Conservation (phyloP, 2,888 invertebrate species). For the Tetragonisca angustula region DNA sequence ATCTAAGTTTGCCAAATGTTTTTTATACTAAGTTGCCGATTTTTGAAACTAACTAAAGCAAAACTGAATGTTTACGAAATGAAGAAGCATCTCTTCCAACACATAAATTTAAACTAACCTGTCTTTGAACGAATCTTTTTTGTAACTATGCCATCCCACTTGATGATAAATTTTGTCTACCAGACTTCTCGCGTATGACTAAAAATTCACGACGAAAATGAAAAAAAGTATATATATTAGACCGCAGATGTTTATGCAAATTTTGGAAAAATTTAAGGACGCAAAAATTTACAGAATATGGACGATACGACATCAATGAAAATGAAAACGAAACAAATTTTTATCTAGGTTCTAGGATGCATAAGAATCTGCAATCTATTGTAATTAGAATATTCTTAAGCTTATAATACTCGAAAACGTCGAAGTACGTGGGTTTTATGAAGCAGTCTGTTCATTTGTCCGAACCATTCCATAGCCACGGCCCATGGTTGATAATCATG, state of each 20-base stretch:
- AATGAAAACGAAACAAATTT: no score
- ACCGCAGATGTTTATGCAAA: no score
- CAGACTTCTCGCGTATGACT: constrained; percentile 40
- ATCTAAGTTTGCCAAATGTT: no score
- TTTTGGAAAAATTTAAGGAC: no score
- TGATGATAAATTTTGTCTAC: constrained; percentile 39
- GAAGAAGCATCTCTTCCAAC: not conserved
- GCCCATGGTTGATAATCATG: constrained; percentile 66
- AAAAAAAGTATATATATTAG: no score
- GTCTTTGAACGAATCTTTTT: constrained; percentile 30
- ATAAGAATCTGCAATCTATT: not conserved
- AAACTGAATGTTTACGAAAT: not conserved
- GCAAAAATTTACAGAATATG: no score
- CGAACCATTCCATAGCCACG: constrained; percentile 64
- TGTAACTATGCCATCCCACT: constrained; percentile 26
- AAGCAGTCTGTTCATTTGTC: constrained; percentile 60
- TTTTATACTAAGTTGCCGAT: no score
- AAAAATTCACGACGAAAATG: not conserved
- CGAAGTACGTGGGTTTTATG: constrained; percentile 24
- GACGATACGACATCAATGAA: no score
- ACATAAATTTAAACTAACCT: constrained; percentile 48
- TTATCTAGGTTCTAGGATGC: not conserved
- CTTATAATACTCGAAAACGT: constrained; percentile 35
- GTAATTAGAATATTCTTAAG: not conserved
- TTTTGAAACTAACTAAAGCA: no score